Conservation (phyloP, 2,113 vertebrate genomes). For the Aythya baeri region DNA sequence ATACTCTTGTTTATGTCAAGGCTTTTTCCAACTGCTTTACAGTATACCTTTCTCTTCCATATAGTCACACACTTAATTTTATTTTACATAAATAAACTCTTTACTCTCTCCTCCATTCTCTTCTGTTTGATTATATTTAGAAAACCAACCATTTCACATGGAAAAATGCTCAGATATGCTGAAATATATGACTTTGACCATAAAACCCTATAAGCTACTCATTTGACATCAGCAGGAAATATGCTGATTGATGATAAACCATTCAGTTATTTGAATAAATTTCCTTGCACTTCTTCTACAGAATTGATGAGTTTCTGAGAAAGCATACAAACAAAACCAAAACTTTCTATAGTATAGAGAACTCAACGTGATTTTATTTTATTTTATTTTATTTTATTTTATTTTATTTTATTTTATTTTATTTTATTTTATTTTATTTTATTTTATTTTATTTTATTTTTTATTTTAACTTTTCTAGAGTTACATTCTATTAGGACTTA, state of each 20-base stretch:
- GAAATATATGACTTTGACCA: not conserved
- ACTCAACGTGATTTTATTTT: not conserved
- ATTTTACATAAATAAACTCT: not conserved
- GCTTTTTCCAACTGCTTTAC: not conserved
- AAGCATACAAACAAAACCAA: no score
- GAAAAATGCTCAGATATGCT: not conserved
- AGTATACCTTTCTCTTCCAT: not conserved
- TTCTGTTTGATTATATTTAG: not conserved
- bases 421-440: no score
- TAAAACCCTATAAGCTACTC: conserved; percentile 2
- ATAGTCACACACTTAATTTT: not conserved
- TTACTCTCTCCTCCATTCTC: not conserved
- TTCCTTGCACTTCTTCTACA: not conserved
- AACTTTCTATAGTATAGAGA: not conserved
- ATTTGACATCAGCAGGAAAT: not conserved
- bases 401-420: no score
- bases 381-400: not conserved
- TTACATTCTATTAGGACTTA: not conserved
- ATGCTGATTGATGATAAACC: not conserved
- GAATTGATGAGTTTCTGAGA: not conserved
- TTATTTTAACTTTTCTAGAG: not conserved
- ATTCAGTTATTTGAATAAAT: not conserved
- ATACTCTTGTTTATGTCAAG: conserved; percentile 38
- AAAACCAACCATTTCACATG: not conserved
- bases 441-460: not conserved